Evolutionary conservation across 2,888 invertebrate genomes (phyloP).

Genomic region (Galerucella pusilla): DNA sequence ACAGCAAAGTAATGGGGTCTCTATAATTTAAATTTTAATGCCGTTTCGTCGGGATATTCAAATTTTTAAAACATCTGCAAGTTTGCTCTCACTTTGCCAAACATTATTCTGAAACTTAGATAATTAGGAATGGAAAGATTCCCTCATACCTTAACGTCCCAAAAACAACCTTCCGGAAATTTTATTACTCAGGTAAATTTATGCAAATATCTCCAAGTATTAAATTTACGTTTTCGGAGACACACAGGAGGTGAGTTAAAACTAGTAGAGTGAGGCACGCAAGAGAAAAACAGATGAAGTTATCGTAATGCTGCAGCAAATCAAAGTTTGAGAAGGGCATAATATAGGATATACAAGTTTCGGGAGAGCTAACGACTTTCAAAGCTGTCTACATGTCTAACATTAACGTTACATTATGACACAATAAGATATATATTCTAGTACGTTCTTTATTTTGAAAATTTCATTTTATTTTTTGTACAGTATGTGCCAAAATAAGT

Average conservation of each 20-base stretch:
- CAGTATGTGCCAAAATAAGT: too few species aligned
- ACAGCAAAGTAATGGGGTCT: conserved; percentile 38
- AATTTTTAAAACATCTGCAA: conserved; percentile 50
- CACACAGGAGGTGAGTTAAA: conserved; percentile 10
- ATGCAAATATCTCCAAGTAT: conserved; percentile 40
- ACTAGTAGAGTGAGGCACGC: conserved; percentile 14
- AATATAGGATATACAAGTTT: conserved; percentile 27
- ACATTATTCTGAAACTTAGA: conserved; percentile 50
- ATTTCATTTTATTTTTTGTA: too few species aligned
- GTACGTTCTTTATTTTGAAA: too few species aligned
- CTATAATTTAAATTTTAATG: conserved; percentile 47
- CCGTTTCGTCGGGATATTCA: conserved; percentile 47
- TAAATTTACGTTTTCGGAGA: conserved; percentile 34
- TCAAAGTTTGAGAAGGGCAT: conserved; percentile 26
- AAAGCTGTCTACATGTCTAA: background rate
- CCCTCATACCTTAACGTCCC: conserved; percentile 40
- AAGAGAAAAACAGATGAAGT: conserved; percentile 26
- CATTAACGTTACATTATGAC: background rate
- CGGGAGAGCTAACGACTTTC: conserved; percentile 17
- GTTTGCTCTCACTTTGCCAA: conserved; percentile 47
- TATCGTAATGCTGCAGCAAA: conserved; percentile 33
- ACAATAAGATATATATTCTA: background rate
- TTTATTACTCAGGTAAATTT: conserved; percentile 45
- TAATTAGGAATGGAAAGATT: conserved; percentile 44
- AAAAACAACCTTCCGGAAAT: conserved; percentile 44